phyloP scores from a whole-genome alignment of 2,113 vertebrate genomes.

The Chloropsis cyanopogon region DNA sequence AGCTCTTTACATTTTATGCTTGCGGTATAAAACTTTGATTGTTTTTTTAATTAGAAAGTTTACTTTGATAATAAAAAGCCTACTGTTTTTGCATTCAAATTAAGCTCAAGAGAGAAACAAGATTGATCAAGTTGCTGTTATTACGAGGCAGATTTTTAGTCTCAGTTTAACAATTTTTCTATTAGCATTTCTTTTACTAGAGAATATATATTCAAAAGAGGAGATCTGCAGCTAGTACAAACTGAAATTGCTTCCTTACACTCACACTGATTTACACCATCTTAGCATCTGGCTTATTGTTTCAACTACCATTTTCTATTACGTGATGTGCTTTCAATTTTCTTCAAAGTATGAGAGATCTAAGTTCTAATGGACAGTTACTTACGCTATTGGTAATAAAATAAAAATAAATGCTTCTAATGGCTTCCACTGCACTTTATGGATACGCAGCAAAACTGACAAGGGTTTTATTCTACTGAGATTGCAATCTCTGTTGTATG shows the following conservation, averaged over 20 bases:
- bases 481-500: background rate
- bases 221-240: background rate
- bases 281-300: constrained; percentile 24
- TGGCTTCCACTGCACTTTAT: background rate
- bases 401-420: constrained; percentile 5
- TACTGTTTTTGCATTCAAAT: background rate
- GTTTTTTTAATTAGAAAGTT: constrained; percentile 33
- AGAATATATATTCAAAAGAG: background rate
- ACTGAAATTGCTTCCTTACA: background rate
- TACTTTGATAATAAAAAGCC: background rate
- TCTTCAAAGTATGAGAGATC: background rate
- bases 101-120: background rate
- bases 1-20: background rate
- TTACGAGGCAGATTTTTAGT: background rate
- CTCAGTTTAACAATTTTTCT: background rate
- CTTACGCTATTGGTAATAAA: background rate
- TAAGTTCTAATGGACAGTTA: background rate
- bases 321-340: constrained; percentile 18
- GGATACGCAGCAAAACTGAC: background rate
- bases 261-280: background rate
- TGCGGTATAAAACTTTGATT: background rate
- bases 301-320: background rate
- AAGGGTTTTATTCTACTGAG: background rate
- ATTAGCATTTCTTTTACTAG: background rate
- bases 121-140: background rate